Conservation (phyloP, 2,797 vertebrate species). For the Siniperca scherzeri region DNA sequence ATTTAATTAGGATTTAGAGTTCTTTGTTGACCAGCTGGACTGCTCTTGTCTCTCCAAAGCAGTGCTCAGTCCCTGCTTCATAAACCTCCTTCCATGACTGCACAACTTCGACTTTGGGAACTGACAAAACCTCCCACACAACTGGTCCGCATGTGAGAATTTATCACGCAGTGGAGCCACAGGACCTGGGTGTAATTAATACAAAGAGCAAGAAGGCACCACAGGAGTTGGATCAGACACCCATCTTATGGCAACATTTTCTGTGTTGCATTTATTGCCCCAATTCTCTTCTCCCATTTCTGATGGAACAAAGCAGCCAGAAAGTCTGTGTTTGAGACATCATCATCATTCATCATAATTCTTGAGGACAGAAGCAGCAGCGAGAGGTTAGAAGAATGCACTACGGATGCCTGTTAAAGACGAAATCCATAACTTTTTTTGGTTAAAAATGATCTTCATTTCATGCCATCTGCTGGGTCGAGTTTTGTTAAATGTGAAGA, state of each 20-base stretch:
- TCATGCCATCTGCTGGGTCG: slow-evolving; percentile 15
- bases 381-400: not conserved
- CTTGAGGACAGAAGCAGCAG: slow-evolving; percentile 1
- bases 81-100: slow-evolving; percentile 19
- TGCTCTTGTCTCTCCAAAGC: slow-evolving; percentile 15
- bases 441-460: not conserved
- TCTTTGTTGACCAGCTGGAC: slow-evolving; percentile 46
- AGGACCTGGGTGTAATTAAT: slow-evolving; percentile 17
- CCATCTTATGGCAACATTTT: not conserved
- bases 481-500: slow-evolving; percentile 24
- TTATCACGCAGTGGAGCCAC: not conserved
- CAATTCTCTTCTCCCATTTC: not conserved
- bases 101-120: slow-evolving; percentile 6
- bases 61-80: not conserved
- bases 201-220: not conserved
- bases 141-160: slow-evolving; percentile 7
- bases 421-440: slow-evolving; percentile 13
- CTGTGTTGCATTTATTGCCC: not conserved
- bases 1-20: slow-evolving; percentile 51
- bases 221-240: not conserved
- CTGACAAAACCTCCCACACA: slow-evolving; percentile 10
- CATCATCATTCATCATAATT: not conserved
- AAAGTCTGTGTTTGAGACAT: slow-evolving; percentile 12
- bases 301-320: slow-evolving; percentile 4
- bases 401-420: not conserved